Conservation (phyloP, 2,888 invertebrate genomes). For the Hypena proboscidalis region DNA sequence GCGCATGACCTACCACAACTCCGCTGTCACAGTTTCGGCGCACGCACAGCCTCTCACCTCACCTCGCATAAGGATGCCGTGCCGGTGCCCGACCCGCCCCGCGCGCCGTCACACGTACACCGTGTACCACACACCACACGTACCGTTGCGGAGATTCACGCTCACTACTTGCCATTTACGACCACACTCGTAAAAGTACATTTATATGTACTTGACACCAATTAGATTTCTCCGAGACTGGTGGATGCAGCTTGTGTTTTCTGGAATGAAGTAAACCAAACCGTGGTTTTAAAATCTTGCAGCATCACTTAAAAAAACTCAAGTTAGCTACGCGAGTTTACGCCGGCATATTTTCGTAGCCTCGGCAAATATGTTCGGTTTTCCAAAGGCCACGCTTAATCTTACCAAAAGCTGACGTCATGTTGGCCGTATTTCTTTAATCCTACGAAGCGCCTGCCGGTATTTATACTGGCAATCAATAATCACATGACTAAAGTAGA, state of each 20-base stretch:
- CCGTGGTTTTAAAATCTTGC: conserved; percentile 7
- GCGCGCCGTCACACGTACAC: conserved; percentile 30
- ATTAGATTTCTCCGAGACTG: conserved; percentile 32
- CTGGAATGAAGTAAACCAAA: conserved; percentile 23
- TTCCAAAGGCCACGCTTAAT: too few species aligned
- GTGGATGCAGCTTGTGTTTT: conserved; percentile 26
- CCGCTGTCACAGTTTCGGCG: conserved; percentile 73
- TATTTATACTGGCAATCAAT: too few species aligned
- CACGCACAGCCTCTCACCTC: conserved; percentile 61
- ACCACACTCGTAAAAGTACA: conserved; percentile 36
- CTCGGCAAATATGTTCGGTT: too few species aligned
- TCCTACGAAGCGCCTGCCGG: background rate
- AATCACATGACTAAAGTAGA: background rate
- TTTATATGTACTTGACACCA: conserved; percentile 39
- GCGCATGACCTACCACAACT: conserved; percentile 75
- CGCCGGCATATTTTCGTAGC: background rate
- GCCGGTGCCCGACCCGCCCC: conserved; percentile 11
- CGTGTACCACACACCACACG: conserved; percentile 14
- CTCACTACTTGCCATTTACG: conserved; percentile 32
- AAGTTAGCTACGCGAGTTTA: conserved; percentile 2
- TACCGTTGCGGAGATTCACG: conserved; percentile 30
- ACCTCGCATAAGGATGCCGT: conserved; percentile 31
- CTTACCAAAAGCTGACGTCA: background rate
- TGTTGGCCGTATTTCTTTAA: background rate
- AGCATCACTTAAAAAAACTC: background rate